Evolutionary conservation across 1,140 invertebrate species (phyloP).

Genomic region (Dufourea novaeangliae): DNA sequence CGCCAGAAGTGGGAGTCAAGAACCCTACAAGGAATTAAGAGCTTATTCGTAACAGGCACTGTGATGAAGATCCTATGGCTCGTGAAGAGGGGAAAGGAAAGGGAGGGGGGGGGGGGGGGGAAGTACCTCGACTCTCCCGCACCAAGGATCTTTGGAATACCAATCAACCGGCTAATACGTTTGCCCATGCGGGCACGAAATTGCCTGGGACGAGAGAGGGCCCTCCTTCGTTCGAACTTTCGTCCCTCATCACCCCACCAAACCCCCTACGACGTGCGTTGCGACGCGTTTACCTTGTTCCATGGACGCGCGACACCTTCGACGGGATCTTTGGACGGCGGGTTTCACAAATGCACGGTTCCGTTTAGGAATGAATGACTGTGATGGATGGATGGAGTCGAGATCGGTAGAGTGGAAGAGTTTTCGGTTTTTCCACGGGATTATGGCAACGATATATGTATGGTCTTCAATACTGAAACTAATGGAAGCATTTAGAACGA

Average conservation of each 20-base stretch:
- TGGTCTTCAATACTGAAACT: no score
- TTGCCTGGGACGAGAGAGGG: conserved; percentile 60
- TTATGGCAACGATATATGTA: no score
- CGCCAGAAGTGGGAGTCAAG: conserved; percentile 72
- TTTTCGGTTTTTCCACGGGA: no score
- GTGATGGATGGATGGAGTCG: not conserved
- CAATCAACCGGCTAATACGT: conserved; percentile 77
- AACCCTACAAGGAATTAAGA: conserved; percentile 79
- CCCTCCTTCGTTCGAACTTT: conserved; percentile 15
- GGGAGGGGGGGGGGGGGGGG: conserved; percentile 14
- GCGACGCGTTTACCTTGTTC: not conserved
- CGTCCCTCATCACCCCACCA: no score
- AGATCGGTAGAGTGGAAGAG: not conserved
- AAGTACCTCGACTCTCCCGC: conserved; percentile 59
- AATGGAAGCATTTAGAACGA: no score
- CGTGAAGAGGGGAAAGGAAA: conserved; percentile 38
- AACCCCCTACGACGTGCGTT: not conserved
- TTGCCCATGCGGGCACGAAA: conserved; percentile 76
- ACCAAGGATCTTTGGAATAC: conserved; percentile 75
- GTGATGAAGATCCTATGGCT: conserved; percentile 78
- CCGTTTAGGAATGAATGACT: not conserved
- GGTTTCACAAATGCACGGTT: not conserved
- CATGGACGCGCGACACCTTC: not conserved
- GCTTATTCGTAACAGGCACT: conserved; percentile 78
- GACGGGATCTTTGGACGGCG: not conserved